Conservation (phyloP, 2,888 invertebrate species). For the Cecidostiba fungosa region DNA sequence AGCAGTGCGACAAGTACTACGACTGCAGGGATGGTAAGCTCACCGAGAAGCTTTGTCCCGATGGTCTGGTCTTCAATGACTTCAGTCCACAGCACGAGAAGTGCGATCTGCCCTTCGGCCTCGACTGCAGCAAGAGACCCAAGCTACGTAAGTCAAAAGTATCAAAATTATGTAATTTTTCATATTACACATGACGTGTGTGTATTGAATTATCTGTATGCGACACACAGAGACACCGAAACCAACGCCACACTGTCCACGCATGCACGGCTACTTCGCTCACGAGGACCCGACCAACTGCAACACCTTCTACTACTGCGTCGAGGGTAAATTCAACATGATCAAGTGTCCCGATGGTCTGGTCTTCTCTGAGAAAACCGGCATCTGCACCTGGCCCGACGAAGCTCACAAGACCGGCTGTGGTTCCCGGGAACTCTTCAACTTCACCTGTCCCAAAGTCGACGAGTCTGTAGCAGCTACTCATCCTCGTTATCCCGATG, state of each 20-base stretch:
- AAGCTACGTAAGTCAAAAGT: slow-evolving; percentile 87
- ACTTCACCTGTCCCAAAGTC: slow-evolving; percentile 91
- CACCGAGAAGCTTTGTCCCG: slow-evolving; percentile 91
- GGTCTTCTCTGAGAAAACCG: slow-evolving; percentile 93
- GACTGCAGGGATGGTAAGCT: slow-evolving; percentile 88
- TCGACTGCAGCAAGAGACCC: slow-evolving; percentile 90
- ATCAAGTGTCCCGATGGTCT: slow-evolving; percentile 93
- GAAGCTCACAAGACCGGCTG: slow-evolving; percentile 94
- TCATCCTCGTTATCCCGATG: slow-evolving; percentile 93
- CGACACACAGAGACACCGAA: slow-evolving; percentile 81
- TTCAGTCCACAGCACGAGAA: slow-evolving; percentile 91
- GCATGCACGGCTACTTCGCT: slow-evolving; percentile 93
- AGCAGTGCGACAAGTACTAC: slow-evolving; percentile 94
- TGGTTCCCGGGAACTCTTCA: slow-evolving; percentile 91
- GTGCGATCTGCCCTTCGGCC: slow-evolving; percentile 92
- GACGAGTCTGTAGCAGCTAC: slow-evolving; percentile 87
- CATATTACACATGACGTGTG: too few relatives aligned
- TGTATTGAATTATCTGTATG: too few relatives aligned
- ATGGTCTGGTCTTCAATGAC: slow-evolving; percentile 95
- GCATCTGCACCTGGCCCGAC: slow-evolving; percentile 96
- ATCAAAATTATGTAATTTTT: too few relatives aligned
- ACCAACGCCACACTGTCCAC: slow-evolving; percentile 87
- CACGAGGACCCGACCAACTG: slow-evolving; percentile 90
- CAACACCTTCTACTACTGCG: slow-evolving; percentile 94
- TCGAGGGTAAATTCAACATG: slow-evolving; percentile 94